Evolutionary conservation across 1,140 invertebrate species (phyloP), one percentile per base, ranked within the genome.

Genomic region (Drosophila sulfurigaster): DNA sequence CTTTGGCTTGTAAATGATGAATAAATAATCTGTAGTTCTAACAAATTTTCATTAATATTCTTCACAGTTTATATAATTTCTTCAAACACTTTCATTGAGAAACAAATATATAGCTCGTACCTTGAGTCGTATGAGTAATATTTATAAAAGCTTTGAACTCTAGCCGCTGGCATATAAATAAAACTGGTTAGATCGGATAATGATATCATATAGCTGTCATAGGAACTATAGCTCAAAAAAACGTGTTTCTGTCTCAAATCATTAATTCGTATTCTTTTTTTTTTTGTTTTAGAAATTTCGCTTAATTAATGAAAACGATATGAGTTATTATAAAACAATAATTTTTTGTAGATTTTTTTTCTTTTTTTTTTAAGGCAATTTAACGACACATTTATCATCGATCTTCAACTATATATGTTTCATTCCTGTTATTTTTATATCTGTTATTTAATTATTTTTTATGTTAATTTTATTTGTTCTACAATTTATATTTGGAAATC

Each of bases 171-270:
- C 51, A 35, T 49, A 48, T 25, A 35, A 13, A 20, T 63, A 15
- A 49, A 63, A 63, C 43, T 46, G 58, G 45, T 63, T 49, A 38
- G 59, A 63, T 63, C 59, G 10, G 35, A 57, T 41, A 20, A 16
- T 57, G 32, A 57, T 57, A 41, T 20, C 54, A 57, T 57, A 57
- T 57, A 41, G 16, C 54, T 57, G 35, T 57, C 51, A 57, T 57
- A 41, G 54, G 35, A 38, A 43, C 13, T 20, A 41, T 16, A 16
- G 30, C 32, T 35, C 13, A 16, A 57, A 38, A 15, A 57, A 48
- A 57, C 54, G 16, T 41, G 54, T 57, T 57, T 57, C 35, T 57
- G 15, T 11, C 28, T 35, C 10, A 54, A 32, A 35, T 13, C 51
- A 49, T 28, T 49, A 20, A 25, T 49, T 49, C 35, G 1, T 38